These are phyloP conservation scores for Cyclina sinensis DNA, from an alignment of 1,140 invertebrate genomes.

Conservation along the genomic window DNA sequence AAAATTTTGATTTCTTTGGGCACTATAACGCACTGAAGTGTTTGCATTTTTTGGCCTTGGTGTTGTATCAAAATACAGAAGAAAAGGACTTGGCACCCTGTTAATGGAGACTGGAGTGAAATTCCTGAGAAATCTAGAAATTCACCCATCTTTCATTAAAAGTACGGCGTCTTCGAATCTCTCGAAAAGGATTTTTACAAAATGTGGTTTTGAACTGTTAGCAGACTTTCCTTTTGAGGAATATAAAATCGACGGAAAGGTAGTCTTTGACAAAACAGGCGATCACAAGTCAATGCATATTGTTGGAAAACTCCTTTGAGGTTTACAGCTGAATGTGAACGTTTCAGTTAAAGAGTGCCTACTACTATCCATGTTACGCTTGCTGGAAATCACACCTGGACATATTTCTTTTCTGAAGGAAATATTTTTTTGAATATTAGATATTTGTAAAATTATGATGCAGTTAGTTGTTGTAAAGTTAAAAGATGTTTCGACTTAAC, in stretches of 20 bases:
- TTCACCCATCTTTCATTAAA: background rate
- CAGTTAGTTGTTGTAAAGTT: too few relatives aligned
- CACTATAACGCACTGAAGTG: background rate
- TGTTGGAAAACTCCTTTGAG: background rate
- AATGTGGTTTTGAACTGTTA: background rate
- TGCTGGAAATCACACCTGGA: too few relatives aligned
- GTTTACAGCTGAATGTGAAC: too few relatives aligned
- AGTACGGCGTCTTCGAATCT: conserved; percentile 1
- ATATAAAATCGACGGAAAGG: conserved; percentile 15
- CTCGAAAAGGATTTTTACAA: conserved; percentile 8
- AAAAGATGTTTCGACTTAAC: too few relatives aligned
- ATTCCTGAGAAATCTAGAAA: background rate
- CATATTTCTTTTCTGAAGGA: too few relatives aligned
- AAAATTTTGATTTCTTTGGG: background rate
- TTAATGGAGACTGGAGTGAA: background rate
- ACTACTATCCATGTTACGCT: too few relatives aligned
- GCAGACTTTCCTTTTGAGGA: background rate
- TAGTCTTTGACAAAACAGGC: conserved; percentile 14
- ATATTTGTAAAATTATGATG: too few relatives aligned
- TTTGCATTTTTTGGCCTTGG: conserved; percentile 28
- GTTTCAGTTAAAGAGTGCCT: too few relatives aligned
- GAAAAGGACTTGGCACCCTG: background rate
- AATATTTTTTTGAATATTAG: too few relatives aligned
- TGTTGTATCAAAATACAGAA: background rate
- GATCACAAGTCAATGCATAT: conserved; percentile 27